Conservation (phyloP, 2,888 invertebrate species). For the Cetonia aurata region DNA sequence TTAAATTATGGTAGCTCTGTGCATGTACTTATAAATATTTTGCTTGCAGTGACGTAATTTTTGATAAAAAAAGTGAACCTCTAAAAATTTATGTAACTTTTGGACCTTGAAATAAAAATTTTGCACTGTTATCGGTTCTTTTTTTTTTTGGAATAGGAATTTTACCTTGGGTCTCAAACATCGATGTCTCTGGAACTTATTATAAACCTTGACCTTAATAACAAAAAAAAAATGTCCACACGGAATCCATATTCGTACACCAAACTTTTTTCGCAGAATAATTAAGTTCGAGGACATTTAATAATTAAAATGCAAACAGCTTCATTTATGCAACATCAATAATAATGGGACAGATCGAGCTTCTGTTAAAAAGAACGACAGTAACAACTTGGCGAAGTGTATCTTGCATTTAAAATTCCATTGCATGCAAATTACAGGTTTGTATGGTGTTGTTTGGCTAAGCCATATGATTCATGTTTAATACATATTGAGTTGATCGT, state of each 20-base stretch:
- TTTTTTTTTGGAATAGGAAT: slow-evolving; percentile 3
- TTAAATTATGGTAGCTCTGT: too few relatives aligned
- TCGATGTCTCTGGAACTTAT: slow-evolving; percentile 8
- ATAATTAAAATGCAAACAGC: neutral
- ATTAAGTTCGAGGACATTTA: slow-evolving; percentile 17
- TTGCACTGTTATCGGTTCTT: neutral
- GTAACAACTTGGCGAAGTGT: neutral
- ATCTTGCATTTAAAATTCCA: slow-evolving; percentile 23
- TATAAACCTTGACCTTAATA: slow-evolving; percentile 23
- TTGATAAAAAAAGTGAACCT: too few relatives aligned
- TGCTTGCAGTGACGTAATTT: too few relatives aligned
- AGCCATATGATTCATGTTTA: slow-evolving; percentile 35
- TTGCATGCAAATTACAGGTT: slow-evolving; percentile 30
- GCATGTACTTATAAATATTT: too few relatives aligned
- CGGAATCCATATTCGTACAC: slow-evolving; percentile 11
- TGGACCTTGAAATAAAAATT: slow-evolving; percentile 3
- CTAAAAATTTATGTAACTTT: too few relatives aligned
- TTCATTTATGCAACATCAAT: neutral
- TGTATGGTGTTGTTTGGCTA: neutral
- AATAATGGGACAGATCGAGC: neutral
- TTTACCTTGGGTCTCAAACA: neutral
- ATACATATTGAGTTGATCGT: slow-evolving; percentile 26
- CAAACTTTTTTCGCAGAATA: neutral
- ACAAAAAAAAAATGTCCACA: slow-evolving; percentile 13
- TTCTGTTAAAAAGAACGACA: neutral